These are phyloP conservation scores for Rhinoptilus africanus DNA, from an alignment of 2,113 vertebrate genomes.

Conservation along the genomic window DNA sequence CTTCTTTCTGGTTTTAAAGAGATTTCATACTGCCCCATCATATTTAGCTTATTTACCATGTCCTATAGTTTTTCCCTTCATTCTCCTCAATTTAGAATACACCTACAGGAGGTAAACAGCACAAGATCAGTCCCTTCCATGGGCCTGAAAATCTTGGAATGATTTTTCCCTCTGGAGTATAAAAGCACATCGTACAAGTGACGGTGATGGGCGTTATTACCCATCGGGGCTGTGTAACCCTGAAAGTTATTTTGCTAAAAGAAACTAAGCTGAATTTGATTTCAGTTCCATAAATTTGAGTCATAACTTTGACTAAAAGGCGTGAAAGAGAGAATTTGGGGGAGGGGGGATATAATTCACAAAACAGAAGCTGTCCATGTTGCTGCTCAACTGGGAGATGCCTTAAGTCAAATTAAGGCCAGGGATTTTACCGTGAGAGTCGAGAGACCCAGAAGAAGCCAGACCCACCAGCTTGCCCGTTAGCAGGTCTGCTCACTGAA, in stretches of 20 bases:
- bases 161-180: neutral
- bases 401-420: neutral
- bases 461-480: neutral
- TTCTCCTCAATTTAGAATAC: neutral
- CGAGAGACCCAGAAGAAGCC: neutral
- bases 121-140: neutral
- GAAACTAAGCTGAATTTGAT: fast-evolving
- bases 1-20: neutral
- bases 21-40: neutral
- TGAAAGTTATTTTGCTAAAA: neutral
- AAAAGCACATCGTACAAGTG: fast-evolving
- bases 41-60: fast-evolving
- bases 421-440: neutral
- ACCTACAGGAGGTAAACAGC: neutral
- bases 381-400: neutral
- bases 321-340: too few relatives aligned
- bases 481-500: fast-evolving
- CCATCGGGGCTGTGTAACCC: neutral
- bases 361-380: fast-evolving
- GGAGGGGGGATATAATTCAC: neutral
- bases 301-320: neutral
- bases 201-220: fast-evolving
- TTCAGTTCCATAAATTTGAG: neutral
- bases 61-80: fast-evolving
- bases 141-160: neutral